Evolutionary conservation across 2,113 vertebrate species (phyloP).

Genomic region (Struthio camelus): DNA sequence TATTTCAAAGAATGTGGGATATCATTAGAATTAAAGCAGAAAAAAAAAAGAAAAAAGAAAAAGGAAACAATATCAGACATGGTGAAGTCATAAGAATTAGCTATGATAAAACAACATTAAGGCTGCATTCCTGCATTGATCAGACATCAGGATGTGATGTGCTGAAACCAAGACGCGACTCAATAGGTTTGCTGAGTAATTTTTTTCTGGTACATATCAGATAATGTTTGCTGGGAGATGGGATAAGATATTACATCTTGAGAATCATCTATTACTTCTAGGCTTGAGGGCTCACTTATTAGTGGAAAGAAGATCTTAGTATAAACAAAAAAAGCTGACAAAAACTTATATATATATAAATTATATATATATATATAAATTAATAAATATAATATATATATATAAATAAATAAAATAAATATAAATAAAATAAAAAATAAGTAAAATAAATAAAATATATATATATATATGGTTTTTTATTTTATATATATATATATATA

Average conservation of each 20-base stretch:
- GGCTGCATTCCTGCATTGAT: neutral
- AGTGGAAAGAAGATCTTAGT: neutral
- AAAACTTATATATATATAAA: too few relatives aligned
- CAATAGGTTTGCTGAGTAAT: neutral
- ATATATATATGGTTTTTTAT: too few relatives aligned
- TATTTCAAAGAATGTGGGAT: neutral
- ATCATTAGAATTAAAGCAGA: neutral
- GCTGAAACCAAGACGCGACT: neutral
- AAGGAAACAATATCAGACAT: neutral
- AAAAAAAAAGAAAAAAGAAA: too few relatives aligned
- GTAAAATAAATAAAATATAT: too few relatives aligned
- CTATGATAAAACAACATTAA: neutral
- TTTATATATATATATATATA: too few relatives aligned
- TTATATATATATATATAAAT: too few relatives aligned
- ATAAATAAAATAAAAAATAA: too few relatives aligned
- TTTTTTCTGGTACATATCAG: neutral
- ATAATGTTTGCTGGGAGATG: neutral
- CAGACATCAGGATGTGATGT: neutral
- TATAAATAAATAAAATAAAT: too few relatives aligned
- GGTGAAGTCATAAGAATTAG: neutral
- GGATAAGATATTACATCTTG: neutral
- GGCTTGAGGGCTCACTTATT: neutral
- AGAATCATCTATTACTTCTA: neutral
- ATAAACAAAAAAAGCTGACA: neutral
- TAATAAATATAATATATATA: too few relatives aligned